Conservation (phyloP, 2,113 vertebrate genomes). For the Haliaeetus leucogaster region DNA sequence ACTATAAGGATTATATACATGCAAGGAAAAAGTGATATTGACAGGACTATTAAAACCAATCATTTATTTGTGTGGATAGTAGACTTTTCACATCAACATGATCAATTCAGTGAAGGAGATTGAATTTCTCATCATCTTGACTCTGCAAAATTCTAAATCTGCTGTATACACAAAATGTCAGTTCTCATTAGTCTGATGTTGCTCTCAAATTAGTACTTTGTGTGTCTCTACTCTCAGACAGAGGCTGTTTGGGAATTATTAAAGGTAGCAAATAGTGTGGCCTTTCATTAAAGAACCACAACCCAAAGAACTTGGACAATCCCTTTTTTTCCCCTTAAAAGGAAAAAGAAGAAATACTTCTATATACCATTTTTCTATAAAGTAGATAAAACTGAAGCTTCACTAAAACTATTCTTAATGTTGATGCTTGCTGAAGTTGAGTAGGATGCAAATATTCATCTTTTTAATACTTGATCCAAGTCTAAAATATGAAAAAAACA, state of each 20-base stretch:
- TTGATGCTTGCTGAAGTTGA: neutral
- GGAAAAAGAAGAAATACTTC: neutral
- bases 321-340: neutral
- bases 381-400: neutral
- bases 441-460: neutral
- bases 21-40: neutral
- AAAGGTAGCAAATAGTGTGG: neutral
- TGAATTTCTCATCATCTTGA: neutral
- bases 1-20: neutral
- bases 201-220: neutral
- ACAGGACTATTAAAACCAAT: neutral
- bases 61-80: neutral
- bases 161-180: neutral
- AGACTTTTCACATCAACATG: neutral
- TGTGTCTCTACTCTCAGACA: neutral
- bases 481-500: neutral
- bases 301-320: neutral
- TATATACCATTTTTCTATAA: neutral
- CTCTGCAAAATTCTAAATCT: neutral
- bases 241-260: neutral
- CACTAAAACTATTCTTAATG: neutral
- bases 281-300: neutral
- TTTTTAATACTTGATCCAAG: neutral
- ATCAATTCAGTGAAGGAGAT: neutral
- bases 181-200: neutral